Conservation (phyloP, 2,888 invertebrate species). For the Agrilus mali region DNA sequence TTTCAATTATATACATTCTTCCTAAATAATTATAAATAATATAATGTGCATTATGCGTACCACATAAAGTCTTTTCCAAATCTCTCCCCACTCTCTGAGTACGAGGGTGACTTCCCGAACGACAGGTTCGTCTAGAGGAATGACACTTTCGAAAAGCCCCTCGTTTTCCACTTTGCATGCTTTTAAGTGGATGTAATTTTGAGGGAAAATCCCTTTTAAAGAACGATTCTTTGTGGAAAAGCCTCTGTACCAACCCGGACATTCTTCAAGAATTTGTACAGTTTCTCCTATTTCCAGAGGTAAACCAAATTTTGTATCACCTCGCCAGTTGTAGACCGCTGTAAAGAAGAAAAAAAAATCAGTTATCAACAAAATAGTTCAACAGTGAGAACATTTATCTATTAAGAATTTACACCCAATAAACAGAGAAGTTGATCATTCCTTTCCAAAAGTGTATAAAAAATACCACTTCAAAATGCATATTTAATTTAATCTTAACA, state of each 20-base stretch:
- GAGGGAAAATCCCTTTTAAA: conserved; percentile 65
- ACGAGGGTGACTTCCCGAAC: conserved; percentile 85
- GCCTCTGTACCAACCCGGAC: conserved; percentile 81
- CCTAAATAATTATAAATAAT: too few species aligned
- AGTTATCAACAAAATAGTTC: conserved; percentile 15
- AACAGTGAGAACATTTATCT: too few species aligned
- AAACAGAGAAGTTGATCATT: too few species aligned
- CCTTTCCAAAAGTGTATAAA: neutral
- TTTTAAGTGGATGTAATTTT: conserved; percentile 66
- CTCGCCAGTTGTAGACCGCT: conserved; percentile 88
- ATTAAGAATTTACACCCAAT: neutral
- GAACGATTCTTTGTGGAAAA: conserved; percentile 63
- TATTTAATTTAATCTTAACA: too few species aligned
- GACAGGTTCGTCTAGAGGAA: conserved; percentile 76
- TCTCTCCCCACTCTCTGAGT: conserved; percentile 82
- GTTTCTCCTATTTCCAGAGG: conserved; percentile 86
- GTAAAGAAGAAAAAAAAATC: conserved; percentile 32
- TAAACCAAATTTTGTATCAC: conserved; percentile 66
- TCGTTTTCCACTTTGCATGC: conserved; percentile 72
- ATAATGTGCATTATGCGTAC: conserved; percentile 47
- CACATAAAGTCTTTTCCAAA: conserved; percentile 87
- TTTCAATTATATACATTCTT: too few species aligned
- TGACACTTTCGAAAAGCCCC: conserved; percentile 55
- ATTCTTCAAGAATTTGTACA: conserved; percentile 85
- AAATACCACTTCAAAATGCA: neutral